phyloP scores from a whole-genome alignment of 2,113 vertebrate genomes.

The Malurus elegans region DNA sequence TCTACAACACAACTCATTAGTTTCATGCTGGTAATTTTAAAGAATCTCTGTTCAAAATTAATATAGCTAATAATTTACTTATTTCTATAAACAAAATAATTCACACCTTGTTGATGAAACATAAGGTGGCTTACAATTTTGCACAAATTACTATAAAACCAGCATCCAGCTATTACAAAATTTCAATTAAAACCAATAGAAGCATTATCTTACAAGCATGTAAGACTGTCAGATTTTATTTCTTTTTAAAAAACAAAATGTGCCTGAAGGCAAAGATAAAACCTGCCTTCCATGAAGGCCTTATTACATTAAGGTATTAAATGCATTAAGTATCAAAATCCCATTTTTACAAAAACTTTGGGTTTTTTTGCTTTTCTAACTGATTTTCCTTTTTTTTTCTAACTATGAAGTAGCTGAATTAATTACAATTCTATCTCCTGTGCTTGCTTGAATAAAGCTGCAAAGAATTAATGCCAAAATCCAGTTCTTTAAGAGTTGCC shows the following conservation, averaged over 20 bases:
- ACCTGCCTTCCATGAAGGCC: background rate
- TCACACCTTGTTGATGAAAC: background rate
- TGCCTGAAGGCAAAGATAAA: background rate
- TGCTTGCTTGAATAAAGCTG: background rate
- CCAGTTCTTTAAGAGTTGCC: background rate
- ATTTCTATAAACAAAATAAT: background rate
- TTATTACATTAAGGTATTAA: no score
- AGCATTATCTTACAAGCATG: background rate
- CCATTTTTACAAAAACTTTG: background rate
- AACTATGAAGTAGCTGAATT: background rate
- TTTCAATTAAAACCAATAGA: background rate
- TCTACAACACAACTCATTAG: conserved; percentile 18
- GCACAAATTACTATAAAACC: background rate
- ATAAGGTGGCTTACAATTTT: background rate
- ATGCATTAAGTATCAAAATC: background rate
- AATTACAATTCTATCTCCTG: background rate
- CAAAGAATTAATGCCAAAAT: background rate
- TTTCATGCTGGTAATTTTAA: background rate
- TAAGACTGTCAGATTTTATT: background rate
- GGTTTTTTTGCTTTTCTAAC: background rate
- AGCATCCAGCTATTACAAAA: background rate
- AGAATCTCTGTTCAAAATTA: background rate
- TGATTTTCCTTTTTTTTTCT: background rate
- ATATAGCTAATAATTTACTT: background rate
- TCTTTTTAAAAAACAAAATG: background rate